These are phyloP conservation scores for Chamaedrilus cognettii DNA, from an alignment of 2,888 invertebrate species.

Conservation along the genomic window DNA sequence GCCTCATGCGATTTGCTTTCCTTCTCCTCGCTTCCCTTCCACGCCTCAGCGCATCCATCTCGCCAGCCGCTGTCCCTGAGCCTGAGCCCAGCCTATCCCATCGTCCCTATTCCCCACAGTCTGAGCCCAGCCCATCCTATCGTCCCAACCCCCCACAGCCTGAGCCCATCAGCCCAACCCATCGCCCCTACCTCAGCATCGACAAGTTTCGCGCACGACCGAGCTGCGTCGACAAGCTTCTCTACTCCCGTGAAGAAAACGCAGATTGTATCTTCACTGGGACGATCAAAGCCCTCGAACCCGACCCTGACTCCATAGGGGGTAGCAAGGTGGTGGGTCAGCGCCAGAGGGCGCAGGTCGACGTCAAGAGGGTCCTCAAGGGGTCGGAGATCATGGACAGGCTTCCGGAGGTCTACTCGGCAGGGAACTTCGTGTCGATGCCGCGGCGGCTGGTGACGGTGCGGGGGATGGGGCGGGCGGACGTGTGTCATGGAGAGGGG, in stretches of 20 bases:
- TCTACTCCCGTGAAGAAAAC: not conserved
- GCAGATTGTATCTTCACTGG: slow-evolving; percentile 15
- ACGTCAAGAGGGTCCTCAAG: slow-evolving; percentile 17
- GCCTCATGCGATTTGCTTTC: too few species aligned
- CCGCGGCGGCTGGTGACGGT: slow-evolving; percentile 4
- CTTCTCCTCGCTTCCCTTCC: too few species aligned
- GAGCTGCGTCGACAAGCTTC: not conserved
- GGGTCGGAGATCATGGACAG: not conserved
- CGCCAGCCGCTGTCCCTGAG: too few species aligned
- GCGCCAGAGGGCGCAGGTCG: slow-evolving; percentile 8
- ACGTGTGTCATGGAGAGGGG: slow-evolving; percentile 1
- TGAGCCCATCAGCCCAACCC: not conserved
- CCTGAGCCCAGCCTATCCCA: too few species aligned
- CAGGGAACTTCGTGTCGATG: slow-evolving; percentile 7
- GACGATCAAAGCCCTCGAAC: not conserved
- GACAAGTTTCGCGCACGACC: too few species aligned
- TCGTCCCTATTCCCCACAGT: too few species aligned
- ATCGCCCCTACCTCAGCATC: too few species aligned
- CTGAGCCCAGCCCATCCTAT: too few species aligned
- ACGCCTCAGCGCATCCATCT: too few species aligned
- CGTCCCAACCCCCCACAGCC: not conserved
- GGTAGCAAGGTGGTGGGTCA: not conserved
- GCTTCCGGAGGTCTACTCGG: not conserved
- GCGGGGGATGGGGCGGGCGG: not conserved
- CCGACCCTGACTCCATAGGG: not conserved